Evolutionary conservation across 2,113 vertebrate species (phyloP), one percentile per base, ranked within the genome.

Genomic region (Oplegnathus fasciatus): DNA sequence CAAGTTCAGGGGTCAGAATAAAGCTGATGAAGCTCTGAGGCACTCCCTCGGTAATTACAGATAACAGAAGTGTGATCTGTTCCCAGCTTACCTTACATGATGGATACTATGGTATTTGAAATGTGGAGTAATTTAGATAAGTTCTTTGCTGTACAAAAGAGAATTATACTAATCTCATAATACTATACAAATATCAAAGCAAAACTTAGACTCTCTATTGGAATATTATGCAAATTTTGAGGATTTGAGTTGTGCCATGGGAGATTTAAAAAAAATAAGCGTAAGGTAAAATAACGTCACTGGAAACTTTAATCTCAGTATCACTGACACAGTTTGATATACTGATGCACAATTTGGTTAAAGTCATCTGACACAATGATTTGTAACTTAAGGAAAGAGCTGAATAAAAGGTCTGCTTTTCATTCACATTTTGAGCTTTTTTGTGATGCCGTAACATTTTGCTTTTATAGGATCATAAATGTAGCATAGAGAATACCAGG

Each of bases 1-100:
- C 50, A n/a, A 78, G 78, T 82, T 83, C 65, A 79, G 37, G 55
- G 89, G 82, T 92, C 72, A 80, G 65, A 78, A 52, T 67, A 86
- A 87, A 92, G 84, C 88, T 73, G 86, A 84, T 68, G 68, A 74
- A 78, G 17, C 42, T 65, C 73, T 50, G 72, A 78, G 84, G 42
- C 67, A 55, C 65, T 75, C 42, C 32, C 55, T 61, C 54, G 2
- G 77, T 82, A 83, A 91, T 90, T 86, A 80, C 34, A 75, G 75
- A 91, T 80, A 80, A 68, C 68, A 73, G 77, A 18, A 76, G 42
- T 0, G 28, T 20, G 22, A 3, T 66, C 7, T 40, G 11, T 58
- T 88, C 28, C 24, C n/a, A 13, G 73, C 72, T 34, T 57, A 70
- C 70, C 52, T 80, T 26, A 79, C 50, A 52, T 52, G 78, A 84